Percentiles rank a stretch among this genome's conserved stretches.
phyloP scores from a whole-genome alignment of 1,140 invertebrate genomes.

The Acyrthosiphon pisum region DNA sequence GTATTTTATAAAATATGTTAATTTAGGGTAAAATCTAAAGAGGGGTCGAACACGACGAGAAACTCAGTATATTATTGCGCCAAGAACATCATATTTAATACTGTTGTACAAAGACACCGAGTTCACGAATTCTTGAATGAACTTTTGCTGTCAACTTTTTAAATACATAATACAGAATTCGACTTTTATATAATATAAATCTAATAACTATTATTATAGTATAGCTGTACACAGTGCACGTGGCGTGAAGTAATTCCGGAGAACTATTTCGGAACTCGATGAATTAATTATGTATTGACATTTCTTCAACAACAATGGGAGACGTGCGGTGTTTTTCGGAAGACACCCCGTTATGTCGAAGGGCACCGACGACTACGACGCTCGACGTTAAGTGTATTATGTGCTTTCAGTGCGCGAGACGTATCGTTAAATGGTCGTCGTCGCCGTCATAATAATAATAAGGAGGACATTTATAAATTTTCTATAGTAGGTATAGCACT shows the following conservation, averaged over 20 bases:
- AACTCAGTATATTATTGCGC: too few species aligned
- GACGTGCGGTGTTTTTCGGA: background rate
- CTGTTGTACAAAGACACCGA: background rate
- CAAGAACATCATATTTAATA: background rate
- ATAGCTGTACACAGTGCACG: background rate
- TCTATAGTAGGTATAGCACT: background rate
- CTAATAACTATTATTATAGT: background rate
- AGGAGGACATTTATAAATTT: background rate
- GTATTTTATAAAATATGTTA: too few species aligned
- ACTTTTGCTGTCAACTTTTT: background rate
- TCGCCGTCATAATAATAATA: background rate
- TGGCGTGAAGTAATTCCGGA: background rate
- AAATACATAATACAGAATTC: background rate
- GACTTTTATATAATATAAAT: too few species aligned
- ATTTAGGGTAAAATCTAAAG: too few species aligned
- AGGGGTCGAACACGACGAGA: too few species aligned
- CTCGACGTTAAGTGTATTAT: background rate
- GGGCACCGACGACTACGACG: background rate
- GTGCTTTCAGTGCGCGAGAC: background rate
- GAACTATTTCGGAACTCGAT: background rate
- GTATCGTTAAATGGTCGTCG: background rate
- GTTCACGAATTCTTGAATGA: background rate
- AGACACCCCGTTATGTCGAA: background rate
- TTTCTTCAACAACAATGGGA: background rate
- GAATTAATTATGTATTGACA: constrained; percentile 25